Evolutionary conservation across 2,797 vertebrate species (phyloP), one percentile per base, ranked within the genome.

Genomic region (Hoplostethus mediterraneus): DNA sequence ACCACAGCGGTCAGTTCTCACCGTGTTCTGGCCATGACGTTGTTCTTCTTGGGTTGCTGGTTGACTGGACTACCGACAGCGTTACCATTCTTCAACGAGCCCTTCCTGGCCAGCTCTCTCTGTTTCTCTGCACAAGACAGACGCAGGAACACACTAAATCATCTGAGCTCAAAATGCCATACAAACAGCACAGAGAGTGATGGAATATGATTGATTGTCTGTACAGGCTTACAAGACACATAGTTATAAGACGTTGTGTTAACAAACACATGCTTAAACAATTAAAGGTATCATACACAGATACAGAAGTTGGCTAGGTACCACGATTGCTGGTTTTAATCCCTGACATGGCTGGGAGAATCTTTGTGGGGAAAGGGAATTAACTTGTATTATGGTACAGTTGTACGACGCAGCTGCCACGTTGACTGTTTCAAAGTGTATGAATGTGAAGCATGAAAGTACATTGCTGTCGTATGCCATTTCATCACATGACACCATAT

Each of bases 1-100:
- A 25, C 5, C 12, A 7, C 47, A 53, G 48, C 0, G 44, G 1
- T 42, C 17, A 2, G 21, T n/a, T 60, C 89, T 89, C 89, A 99
- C 98, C 98, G 96, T 93, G 97, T 99, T 83, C 97, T 94, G 87
- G 97, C 97, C 97, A 99, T 99, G 79, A 99, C 97, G 0, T 98
- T 99, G 93, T 98, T 99, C 93, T 99, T 99, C 95, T 99, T 99
- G 77, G 98, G 98, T 84, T 99, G 98, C 83, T 99, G 98, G 91
- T 97, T 98, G 79, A 99, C 97, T 0, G 97, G 98, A 89, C 98
- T 99, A 60, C 97, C 97, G 73, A 95, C 91, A 36, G 87, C 92
- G 84, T 94, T 99, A 74, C 95, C 90, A 0, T 97, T 99, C 93
- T 99, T 99, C 94, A 99, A 85, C 1, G 98, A 99, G 2, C 97